Percentiles rank a stretch among this genome's conserved stretches.
phyloP scores from a whole-genome alignment of 2,113 vertebrate species.

The Trinectes maculatus region DNA sequence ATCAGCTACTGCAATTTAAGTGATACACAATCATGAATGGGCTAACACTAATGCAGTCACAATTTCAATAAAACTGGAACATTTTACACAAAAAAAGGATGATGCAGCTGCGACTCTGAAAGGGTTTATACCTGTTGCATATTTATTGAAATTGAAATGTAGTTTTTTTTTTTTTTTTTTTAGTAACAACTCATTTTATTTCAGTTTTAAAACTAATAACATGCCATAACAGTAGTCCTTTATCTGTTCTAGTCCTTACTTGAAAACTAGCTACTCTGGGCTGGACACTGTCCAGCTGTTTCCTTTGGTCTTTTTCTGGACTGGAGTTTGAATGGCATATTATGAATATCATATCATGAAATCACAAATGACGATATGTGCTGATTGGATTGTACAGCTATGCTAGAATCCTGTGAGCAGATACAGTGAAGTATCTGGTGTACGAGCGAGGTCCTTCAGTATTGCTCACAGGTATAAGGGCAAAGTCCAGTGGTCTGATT shows the following conservation, averaged over 20 bases:
- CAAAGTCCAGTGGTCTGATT: background rate
- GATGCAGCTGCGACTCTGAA: background rate
- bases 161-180: background rate
- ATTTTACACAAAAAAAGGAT: constrained; percentile 13
- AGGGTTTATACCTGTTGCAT: background rate
- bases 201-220: constrained; percentile 7
- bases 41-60: background rate
- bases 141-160: background rate
- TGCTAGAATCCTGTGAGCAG: constrained; percentile 34
- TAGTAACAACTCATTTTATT: too few species aligned
- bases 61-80: background rate
- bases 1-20: too few species aligned
- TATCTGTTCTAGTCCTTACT: constrained; percentile 3
- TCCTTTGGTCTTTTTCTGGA: background rate
- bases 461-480: background rate
- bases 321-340: background rate
- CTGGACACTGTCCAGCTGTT: background rate
- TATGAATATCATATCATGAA: background rate
- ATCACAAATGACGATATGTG: background rate
- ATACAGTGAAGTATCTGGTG: constrained; percentile 4
- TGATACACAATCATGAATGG: too few species aligned
- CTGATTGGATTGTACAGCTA: background rate
- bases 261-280: background rate
- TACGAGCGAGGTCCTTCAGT: constrained; percentile 15
- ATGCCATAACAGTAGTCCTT: background rate